Base-by-base conservation (phyloP, 2,113 vertebrate genomes). In the Pseudorectes ferrugineus region DNA sequence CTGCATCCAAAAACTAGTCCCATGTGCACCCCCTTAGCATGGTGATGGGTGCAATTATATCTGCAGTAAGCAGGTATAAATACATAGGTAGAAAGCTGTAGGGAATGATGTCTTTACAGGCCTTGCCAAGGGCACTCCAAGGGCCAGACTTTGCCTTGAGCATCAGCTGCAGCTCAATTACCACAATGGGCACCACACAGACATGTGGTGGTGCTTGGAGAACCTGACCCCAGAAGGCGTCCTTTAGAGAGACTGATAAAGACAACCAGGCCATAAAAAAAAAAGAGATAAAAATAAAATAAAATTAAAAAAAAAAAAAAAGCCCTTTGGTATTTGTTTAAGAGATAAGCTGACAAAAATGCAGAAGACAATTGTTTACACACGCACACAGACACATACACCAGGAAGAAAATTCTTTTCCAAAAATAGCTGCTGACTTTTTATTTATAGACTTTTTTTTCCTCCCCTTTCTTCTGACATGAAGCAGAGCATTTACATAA, bases 401-500 rank as follows among this genome's bases (percentile, higher is more conserved):
- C 63, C 82, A 86, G 88, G 94, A 95, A 95, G 88, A 92, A 92
- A 95, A 91, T 91, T 96, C 92, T 95, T 92, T 84, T 85, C 92
- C 84, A 74, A 58, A 96, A 97, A 97, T 96, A 95, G 83, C 77
- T 10, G 6, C 75, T 82, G 85, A 25, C 66, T 76, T 82, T 87
- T 87, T 97, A 96, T 96, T 96, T 97, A 95, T 94, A 97, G 78
- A 24, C 43, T 35, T 70, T 62, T 83, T 46, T 51, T 20, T 1
- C 5, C 11, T 23, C 23, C 57, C 19, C 49, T 93, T 94, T 84
- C 67, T 93, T 91, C 79, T 81, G 78, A 86, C 75, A 84, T 3
- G 25, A 74, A 95, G 87, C 92, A 91, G 93, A 91, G 49, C 84
- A 90, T 96, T 97, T 95, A 93, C 94, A 95, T 89, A 95, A 94